A percentile compares a stretch with the other conserved stretches of the same genome.
Evolutionary conservation across 2,888 invertebrate genomes (phyloP).

Genomic region (Gasteruption jaculator): DNA sequence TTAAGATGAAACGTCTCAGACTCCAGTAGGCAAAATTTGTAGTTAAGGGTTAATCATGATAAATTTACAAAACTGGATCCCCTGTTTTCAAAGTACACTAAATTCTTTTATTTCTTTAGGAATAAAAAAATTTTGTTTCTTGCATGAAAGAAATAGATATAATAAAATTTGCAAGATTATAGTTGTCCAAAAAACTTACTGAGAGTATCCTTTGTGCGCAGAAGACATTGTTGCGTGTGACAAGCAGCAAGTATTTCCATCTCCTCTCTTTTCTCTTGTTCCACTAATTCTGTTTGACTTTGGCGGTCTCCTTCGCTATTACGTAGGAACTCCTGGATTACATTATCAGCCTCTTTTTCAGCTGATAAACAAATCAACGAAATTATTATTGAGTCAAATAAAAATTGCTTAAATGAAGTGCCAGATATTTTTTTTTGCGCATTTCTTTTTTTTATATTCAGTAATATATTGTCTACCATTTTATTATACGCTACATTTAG

Average conservation of each 20-base stretch:
- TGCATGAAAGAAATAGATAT: background rate
- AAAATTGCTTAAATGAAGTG: conserved; percentile 7
- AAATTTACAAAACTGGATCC: too few species aligned
- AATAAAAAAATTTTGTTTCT: conserved; percentile 9
- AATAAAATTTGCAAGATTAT: background rate
- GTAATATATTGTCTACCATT: too few species aligned
- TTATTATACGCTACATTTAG: too few species aligned
- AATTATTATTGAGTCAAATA: background rate
- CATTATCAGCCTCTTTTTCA: conserved; percentile 64
- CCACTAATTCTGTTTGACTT: conserved; percentile 57
- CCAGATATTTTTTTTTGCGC: background rate
- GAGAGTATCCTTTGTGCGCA: conserved; percentile 66
- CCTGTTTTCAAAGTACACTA: background rate
- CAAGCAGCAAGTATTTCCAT: conserved; percentile 61
- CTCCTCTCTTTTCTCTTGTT: conserved; percentile 66
- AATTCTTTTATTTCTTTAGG: background rate
- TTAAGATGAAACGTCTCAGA: too few species aligned
- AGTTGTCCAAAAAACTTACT: conserved; percentile 37
- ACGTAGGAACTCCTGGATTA: conserved; percentile 64
- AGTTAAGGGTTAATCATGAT: too few species aligned
- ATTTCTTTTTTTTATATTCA: background rate
- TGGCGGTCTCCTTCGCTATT: conserved; percentile 61
- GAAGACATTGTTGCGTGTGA: conserved; percentile 51
- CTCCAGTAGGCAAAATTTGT: too few species aligned
- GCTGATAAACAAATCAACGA: conserved; percentile 46